Evolutionary conservation across 2,113 vertebrate genomes (phyloP), one percentile per base, ranked within the genome.

Genomic region (Podilymbus podiceps): DNA sequence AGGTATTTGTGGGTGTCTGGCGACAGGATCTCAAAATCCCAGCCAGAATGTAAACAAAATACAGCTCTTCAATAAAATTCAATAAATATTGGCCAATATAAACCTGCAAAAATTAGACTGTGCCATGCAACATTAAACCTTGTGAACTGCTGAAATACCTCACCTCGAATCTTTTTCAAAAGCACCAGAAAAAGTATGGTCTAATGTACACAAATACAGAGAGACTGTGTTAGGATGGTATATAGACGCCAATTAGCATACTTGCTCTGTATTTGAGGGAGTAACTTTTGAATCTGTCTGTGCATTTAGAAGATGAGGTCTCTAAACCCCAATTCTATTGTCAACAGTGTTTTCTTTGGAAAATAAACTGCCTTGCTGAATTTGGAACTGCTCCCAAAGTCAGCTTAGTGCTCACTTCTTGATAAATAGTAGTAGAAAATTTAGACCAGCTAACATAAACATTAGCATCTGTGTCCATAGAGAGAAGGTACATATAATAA

Each of bases 11-110:
- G 95, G 86, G 75, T 95, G 90, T 97, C 89, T 97, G 92, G 92
- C 53, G 3, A 93, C 93, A 60, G 74, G 82, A 97, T 96, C 96
- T 96, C 96, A 96, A 96, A 72, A 75, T 97, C 94, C 83, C 95
- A 97, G 97, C 95, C 96, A 98, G 96, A 97, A 96, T 82, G 87
- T 97, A 98, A 98, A 98, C 87, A 97, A 96, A 98, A 97, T 63
- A 83, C 63, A 95, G 79, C n/a, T 95, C 92, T 96, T 96, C 96
- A 84, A 92, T 96, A 96, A 97, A 95, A 95, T 96, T 95, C 75
- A 90, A 94, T 96, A 95, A 96, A 96, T 95, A 97, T 94, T 93
- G 90, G 78, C 92, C 94, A 97, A 93, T 83, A 91, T 97, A 96
- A 97, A 88, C 73, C 91, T 89, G 84, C 67, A 46, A 94, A 96